Percentiles rank a stretch among this genome's conserved stretches.
Conservation (phyloP, 1,140 invertebrate species). For the Drosophila pruinosa region DNA sequence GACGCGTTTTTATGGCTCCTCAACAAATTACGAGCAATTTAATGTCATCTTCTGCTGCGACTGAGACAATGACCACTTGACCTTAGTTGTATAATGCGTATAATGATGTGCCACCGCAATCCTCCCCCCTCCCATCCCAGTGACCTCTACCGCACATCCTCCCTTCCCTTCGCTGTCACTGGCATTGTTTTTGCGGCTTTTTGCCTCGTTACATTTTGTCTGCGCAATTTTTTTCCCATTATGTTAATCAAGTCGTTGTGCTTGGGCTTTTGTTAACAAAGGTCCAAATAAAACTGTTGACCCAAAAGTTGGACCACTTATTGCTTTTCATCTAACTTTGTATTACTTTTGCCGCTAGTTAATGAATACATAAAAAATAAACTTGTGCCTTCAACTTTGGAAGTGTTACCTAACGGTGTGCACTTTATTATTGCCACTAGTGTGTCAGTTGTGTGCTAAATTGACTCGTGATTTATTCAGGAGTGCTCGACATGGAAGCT, state of each 20-base stretch:
- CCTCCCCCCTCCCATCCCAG: neutral
- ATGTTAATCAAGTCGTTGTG: slow-evolving; percentile 47
- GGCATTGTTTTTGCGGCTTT: slow-evolving; percentile 17
- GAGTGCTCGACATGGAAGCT: neutral
- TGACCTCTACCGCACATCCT: neutral
- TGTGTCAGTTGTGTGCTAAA: neutral
- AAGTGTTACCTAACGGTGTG: neutral
- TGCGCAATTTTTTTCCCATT: slow-evolving; percentile 42
- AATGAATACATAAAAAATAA: slow-evolving; percentile 1
- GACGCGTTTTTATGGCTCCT: slow-evolving; percentile 38
- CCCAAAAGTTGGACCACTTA: slow-evolving; percentile 27
- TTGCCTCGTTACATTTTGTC: slow-evolving; percentile 31
- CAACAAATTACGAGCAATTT: slow-evolving; percentile 51
- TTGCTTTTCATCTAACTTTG: neutral
- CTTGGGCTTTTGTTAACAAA: slow-evolving; percentile 16
- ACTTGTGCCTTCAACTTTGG: neutral
- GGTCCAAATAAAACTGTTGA: slow-evolving; percentile 13
- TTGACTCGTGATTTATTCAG: neutral
- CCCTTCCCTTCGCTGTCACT: neutral
- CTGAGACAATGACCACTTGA: slow-evolving; percentile 59
- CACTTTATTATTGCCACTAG: neutral
- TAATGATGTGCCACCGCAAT: neutral
- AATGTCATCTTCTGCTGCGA: slow-evolving; percentile 38
- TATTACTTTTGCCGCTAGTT: neutral
- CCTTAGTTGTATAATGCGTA: slow-evolving; percentile 43